Evolutionary conservation across 2,797 vertebrate genomes (phyloP).

Genomic region (Helicolenus hilgendorfi): DNA sequence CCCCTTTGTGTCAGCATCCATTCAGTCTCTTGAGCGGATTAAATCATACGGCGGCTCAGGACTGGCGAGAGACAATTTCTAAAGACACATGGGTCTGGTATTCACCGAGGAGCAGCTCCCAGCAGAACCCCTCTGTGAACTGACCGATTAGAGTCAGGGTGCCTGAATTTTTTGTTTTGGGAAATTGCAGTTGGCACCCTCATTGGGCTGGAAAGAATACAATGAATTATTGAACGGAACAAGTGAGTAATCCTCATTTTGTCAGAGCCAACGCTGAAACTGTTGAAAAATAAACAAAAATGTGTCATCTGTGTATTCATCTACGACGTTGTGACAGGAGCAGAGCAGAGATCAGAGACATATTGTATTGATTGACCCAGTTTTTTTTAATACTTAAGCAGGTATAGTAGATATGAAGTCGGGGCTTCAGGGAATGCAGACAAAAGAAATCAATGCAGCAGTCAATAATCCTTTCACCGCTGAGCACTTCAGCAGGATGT

Average conservation of each 20-base stretch:
- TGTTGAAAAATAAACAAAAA: constrained; percentile 3
- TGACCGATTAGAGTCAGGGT: constrained; percentile 12
- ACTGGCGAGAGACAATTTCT: constrained; percentile 19
- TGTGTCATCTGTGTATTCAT: background rate
- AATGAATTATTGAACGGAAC: constrained; percentile 15
- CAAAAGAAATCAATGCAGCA: background rate
- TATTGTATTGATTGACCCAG: background rate
- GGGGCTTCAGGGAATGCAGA: background rate
- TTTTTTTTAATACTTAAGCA: background rate
- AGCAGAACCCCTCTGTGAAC: background rate
- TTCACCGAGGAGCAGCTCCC: constrained; percentile 22
- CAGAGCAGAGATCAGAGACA: background rate
- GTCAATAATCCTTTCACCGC: constrained; percentile 4
- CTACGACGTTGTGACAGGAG: background rate
- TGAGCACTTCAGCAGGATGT: constrained; percentile 1
- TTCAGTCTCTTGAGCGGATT: background rate
- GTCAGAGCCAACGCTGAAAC: background rate
- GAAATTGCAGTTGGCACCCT: constrained; percentile 12
- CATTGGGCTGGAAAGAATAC: constrained; percentile 1
- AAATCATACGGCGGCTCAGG: background rate
- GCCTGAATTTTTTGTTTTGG: constrained; percentile 7
- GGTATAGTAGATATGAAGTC: background rate
- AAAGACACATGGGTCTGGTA: constrained; percentile 36
- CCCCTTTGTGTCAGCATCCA: background rate
- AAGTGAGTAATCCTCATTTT: constrained; percentile 8